Conservation (phyloP, 1,140 invertebrate genomes). For the Drosophila pachea region DNA sequence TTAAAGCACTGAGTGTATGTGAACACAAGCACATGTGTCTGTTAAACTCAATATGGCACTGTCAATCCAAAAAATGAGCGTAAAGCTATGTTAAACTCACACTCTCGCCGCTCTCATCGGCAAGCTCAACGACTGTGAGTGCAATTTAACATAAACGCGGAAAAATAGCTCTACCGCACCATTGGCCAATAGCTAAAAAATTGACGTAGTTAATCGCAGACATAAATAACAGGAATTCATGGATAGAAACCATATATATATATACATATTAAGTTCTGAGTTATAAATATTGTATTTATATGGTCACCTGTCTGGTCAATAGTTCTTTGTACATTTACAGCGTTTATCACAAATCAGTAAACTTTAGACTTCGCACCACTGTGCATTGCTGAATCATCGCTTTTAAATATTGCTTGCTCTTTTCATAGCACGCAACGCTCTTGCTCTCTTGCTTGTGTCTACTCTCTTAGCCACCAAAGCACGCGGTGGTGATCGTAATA, state of each 20-base stretch:
- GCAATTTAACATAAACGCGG: too few species aligned
- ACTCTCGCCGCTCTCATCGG: neutral
- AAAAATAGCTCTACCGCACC: too few species aligned
- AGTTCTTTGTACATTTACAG: too few species aligned
- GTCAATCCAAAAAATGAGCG: conserved; percentile 8
- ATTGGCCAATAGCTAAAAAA: too few species aligned
- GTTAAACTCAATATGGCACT: conserved; percentile 33
- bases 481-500: conserved; percentile 39
- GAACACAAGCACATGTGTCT: conserved; percentile 24
- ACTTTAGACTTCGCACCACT: conserved; percentile 7
- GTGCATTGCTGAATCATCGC: conserved; percentile 27
- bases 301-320: too few species aligned
- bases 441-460: neutral
- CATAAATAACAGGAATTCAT: too few species aligned
- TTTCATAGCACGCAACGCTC: neutral
- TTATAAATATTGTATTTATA: too few species aligned
- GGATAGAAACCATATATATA: too few species aligned
- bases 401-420: neutral
- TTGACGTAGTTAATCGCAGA: too few species aligned
- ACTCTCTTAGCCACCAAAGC: conserved; percentile 15
- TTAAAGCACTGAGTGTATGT: conserved; percentile 1
- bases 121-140: too few species aligned
- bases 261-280: too few species aligned
- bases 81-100: conserved; percentile 14
- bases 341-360: too few species aligned